Base-by-base conservation (phyloP, 1,140 invertebrate genomes). In the Megathymus violae region DNA sequence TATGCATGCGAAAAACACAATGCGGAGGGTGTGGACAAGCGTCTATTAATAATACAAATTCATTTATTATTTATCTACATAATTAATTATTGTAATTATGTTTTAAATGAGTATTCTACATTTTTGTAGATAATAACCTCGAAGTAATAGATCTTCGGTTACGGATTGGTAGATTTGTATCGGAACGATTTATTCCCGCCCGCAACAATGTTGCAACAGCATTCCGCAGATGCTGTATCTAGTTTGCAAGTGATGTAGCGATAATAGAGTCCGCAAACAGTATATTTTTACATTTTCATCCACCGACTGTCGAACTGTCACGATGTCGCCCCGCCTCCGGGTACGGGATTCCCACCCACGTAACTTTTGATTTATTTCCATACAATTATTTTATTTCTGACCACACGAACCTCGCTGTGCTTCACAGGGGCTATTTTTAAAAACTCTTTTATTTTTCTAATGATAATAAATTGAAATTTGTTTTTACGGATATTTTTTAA, bases 341-440 rank as follows among this genome's bases (percentile, higher is more conserved):
- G 4, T 9, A 9, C 3, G 27, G 9, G 9, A 9, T 6, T 6
- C 3, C 27, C 40, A 27, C 41, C 69, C 65, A 67, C 65, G 43
- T 44, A 17, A 36, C 22, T 22, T 64, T 64, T 67, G 67, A 69
- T 69, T 64, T 68, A 58, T 58, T 25, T 16, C 15, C 54, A 16
- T 11, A 7, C 14, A 1, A 46, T 2, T 58, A 25, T 11, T 58
- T 46, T 34, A 15, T 34, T 16, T 36, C 27, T 15, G 34, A 36
- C 19, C 5, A 22, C 2, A 2, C 5, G 19, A 5, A 3, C 5
- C 19, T 5, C 19, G 19, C 2, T 22, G 19, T 17, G 47, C 4
- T 36, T 14, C 15, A 27, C 27, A 34, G 31, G 7, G 7, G 0
- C 34, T 38, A 38, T 52, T 17, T 52, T 52, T 31, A n/a, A n/a